Evolutionary conservation across 2,888 invertebrate genomes (phyloP), one percentile per base, ranked within the genome.

Genomic region (Tillus elongatus): DNA sequence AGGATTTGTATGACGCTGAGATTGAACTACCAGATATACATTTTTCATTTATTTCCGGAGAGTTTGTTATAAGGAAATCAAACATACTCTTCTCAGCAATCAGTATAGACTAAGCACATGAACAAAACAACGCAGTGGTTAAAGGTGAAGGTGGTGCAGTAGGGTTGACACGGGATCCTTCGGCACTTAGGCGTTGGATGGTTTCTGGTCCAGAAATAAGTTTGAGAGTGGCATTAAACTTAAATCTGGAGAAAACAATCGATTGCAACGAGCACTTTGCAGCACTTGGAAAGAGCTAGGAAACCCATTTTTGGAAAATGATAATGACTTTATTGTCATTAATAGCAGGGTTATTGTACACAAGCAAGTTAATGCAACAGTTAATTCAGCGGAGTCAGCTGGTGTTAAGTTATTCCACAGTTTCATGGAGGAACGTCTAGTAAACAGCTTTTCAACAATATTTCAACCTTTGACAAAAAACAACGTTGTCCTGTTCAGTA

Each of bases 281-380:
- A n/a, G n/a, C 9, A 19, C 24, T 8, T 19, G 6, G 6, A 19
- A 19, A 19, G 24, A 6, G n/a, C 9, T 8, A 8, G 24, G 24
- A n/a, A 19, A 19, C 9, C 24, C 24, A 8, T 19, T 19, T 19
- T n/a, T 19, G 24, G 24, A 19, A 19, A 19, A 19, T 19, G 24
- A 6, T 8, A 19, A 6, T 8, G 24, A 19, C 6, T 19, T 19
- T 8, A 8, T 19, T 19, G 24, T n/a, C 6, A 19, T 19, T 8
- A n/a, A 19, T n/a, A 19, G 24, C 24, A 19, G n/a, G n/a, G n/a
- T 19, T 19, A n/a, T 19, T n/a, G 24, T 19, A 8, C n/a, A n/a
- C n/a, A n/a, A n/a, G n/a, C n/a, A n/a, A n/a, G n/a, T n/a, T n/a
- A n/a, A n/a, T n/a, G n/a, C n/a, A n/a, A n/a, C n/a, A n/a, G n/a